Evolutionary conservation across 23 tunicate genomes (phyloP).

Genomic region (Trididemnum nubilum): DNA sequence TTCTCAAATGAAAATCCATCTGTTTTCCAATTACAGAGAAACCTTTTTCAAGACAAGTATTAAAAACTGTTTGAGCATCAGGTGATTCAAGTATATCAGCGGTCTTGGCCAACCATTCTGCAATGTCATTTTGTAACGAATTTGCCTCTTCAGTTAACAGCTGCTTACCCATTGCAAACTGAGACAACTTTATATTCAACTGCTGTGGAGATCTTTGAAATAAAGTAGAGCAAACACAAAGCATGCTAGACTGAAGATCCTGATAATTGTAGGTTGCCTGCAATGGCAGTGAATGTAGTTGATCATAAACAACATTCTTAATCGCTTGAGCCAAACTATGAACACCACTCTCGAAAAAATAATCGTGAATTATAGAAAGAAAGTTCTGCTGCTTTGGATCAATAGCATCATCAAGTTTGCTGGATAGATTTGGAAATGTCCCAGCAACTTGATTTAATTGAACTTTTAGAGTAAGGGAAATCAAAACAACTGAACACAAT

Average conservation of each 20-base stretch:
- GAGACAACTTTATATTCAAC: background rate
- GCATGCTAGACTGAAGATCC: constrained; percentile 32
- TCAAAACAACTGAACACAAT: constrained; percentile 31
- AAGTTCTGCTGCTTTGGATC: constrained; percentile 48
- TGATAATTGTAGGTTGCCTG: constrained; percentile 33
- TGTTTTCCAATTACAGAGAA: constrained; percentile 26
- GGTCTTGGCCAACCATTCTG: constrained; percentile 23
- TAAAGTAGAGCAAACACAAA: constrained; percentile 27
- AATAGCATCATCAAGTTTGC: background rate
- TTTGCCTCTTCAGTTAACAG: constrained; percentile 9
- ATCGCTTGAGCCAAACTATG: constrained; percentile 7
- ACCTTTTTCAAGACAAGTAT: constrained; percentile 36
- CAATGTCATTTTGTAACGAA: background rate
- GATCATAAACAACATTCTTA: constrained; percentile 5
- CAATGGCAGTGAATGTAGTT: constrained; percentile 64
- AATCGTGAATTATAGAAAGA: constrained; percentile 42
- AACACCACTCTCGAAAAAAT: constrained; percentile 36
- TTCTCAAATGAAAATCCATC: background rate
- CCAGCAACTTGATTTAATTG: constrained; percentile 74
- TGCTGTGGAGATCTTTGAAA: background rate
- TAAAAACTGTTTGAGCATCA: constrained; percentile 50
- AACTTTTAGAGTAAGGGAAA: constrained; percentile 29
- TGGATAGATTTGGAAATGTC: background rate
- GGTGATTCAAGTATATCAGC: constrained; percentile 61
- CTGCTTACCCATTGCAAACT: constrained; percentile 27